Conservation (phyloP, 2,797 vertebrate genomes). For the Sebastes jordani region DNA sequence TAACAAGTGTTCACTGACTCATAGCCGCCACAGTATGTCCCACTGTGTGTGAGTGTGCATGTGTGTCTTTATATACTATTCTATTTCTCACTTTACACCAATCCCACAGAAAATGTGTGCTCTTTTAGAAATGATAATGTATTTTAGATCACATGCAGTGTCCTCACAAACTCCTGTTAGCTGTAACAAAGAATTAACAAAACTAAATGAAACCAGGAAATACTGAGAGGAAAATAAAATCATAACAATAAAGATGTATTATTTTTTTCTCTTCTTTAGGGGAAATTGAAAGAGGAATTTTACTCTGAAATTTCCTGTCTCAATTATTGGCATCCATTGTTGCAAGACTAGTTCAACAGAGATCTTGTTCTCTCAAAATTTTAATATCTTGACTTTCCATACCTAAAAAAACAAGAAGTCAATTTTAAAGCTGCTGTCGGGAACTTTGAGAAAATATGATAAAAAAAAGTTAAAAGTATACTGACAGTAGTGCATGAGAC, state of each 20-base stretch:
- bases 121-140: conserved; percentile 38
- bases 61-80: conserved; percentile 56
- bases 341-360: neutral
- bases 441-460: no score
- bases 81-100: conserved; percentile 67
- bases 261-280: neutral
- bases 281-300: neutral
- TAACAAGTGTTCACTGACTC: conserved; percentile 84
- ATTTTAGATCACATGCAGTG: conserved; percentile 29
- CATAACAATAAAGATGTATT: neutral
- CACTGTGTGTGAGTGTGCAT: conserved; percentile 48
- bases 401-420: no score
- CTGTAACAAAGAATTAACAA: neutral
- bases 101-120: conserved; percentile 73
- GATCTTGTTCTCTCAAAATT: neutral
- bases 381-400: neutral
- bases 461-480: no score
- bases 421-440: no score
- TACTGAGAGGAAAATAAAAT: neutral
- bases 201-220: neutral
- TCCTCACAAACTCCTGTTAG: conserved; percentile 13
- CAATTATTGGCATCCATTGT: neutral
- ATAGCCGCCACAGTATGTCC: conserved; percentile 76
- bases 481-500: no score
- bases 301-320: neutral